phyloP scores from a whole-genome alignment of 2,113 vertebrate genomes.

The Osmerus mordax region DNA sequence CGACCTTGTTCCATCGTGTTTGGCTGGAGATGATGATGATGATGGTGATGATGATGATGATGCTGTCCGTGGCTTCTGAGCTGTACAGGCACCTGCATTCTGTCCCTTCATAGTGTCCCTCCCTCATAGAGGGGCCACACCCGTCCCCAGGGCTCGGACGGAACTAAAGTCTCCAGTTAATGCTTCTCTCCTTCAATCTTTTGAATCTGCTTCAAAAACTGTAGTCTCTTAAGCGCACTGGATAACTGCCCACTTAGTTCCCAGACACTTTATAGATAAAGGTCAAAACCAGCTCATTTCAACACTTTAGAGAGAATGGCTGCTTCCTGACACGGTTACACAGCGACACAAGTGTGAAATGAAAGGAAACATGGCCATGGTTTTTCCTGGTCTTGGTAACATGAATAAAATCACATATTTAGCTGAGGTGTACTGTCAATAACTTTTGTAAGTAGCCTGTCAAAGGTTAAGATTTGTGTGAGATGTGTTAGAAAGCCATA shows the following conservation, averaged over 20 bases:
- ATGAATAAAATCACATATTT: too few species aligned
- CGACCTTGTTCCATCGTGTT: slow-evolving; percentile 81
- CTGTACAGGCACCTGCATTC: slow-evolving; percentile 95
- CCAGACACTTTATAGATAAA: neutral
- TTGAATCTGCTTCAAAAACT: too few species aligned
- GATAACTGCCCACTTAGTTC: too few species aligned
- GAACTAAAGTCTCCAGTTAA: neutral
- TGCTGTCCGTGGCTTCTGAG: slow-evolving; percentile 63
- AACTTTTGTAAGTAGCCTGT: too few species aligned
- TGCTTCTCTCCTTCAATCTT: neutral
- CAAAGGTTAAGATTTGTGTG: too few species aligned
- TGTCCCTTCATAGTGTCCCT: slow-evolving; percentile 3
- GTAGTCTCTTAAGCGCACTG: too few species aligned
- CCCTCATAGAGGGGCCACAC: neutral
- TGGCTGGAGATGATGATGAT: slow-evolving; percentile 88
- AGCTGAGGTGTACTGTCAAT: too few species aligned
- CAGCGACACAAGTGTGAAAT: slow-evolving; percentile 24
- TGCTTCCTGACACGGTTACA: slow-evolving; percentile 46
- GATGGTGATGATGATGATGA: slow-evolving; percentile 54
- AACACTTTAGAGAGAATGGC: slow-evolving; percentile 61
- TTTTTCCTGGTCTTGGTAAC: too few species aligned
- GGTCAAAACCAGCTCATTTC: slow-evolving; percentile 39
- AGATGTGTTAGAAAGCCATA: too few species aligned
- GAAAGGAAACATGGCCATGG: slow-evolving; percentile 12
- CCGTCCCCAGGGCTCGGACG: neutral